These are phyloP conservation scores for Sprattus sprattus DNA, from an alignment of 2,113 vertebrate species.

Conservation along the genomic window DNA sequence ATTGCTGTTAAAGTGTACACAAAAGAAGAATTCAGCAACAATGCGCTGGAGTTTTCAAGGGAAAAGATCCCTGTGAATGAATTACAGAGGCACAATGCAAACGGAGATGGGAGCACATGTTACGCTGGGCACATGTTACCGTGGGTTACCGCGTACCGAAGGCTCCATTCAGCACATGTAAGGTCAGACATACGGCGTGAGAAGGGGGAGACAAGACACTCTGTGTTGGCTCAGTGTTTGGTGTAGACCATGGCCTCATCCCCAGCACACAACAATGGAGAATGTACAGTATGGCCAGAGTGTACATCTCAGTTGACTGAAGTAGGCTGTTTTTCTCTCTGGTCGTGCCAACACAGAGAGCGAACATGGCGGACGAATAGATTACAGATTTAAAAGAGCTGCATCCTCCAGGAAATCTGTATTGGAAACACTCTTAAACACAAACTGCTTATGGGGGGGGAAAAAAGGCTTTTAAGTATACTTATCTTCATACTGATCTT, in stretches of 20 bases:
- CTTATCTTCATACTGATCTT: neutral
- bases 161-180: slow-evolving; percentile 18
- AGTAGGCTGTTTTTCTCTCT: neutral
- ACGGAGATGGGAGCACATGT: slow-evolving; percentile 25
- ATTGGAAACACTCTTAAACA: neutral
- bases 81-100: slow-evolving; percentile 20
- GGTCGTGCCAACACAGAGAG: neutral
- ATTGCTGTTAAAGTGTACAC: slow-evolving; percentile 40
- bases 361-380: neutral
- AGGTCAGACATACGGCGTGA: neutral
- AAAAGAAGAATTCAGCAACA: slow-evolving; percentile 35
- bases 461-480: neutral
- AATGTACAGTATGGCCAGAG: neutral
- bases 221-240: slow-evolving; percentile 8
- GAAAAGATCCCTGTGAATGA: slow-evolving; percentile 28
- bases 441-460: too few relatives aligned
- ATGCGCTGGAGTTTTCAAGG: slow-evolving; percentile 16
- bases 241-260: neutral
- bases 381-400: neutral
- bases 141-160: neutral
- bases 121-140: slow-evolving; percentile 9
- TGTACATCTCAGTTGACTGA: neutral
- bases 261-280: neutral
- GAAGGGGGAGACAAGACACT: neutral
- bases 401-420: neutral